Conservation (phyloP, 2,888 invertebrate species). For the Ptilodon capucinus region DNA sequence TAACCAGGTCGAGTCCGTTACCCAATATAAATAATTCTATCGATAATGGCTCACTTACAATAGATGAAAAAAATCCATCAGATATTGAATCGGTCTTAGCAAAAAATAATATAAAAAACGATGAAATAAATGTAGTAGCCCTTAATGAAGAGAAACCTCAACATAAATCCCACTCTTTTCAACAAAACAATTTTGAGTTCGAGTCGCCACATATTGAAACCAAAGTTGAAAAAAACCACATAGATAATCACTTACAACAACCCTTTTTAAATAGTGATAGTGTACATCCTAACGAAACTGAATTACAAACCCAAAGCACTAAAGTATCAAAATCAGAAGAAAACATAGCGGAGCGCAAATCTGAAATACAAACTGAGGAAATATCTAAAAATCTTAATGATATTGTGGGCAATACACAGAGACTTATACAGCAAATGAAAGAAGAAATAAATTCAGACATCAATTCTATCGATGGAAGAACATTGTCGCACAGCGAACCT, state of each 20-base stretch:
- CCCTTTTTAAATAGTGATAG: not conserved
- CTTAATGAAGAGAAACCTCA: not conserved
- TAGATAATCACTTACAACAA: not conserved
- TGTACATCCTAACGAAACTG: not conserved
- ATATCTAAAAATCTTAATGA: slow-evolving; percentile 71
- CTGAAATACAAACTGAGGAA: slow-evolving; percentile 37
- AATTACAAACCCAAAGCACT: not conserved
- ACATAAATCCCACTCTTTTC: not conserved
- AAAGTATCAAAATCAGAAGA: slow-evolving; percentile 1
- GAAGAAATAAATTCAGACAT: slow-evolving; percentile 85
- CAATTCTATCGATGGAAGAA: slow-evolving; percentile 71
- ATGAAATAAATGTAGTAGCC: not conserved
- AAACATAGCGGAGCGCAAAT: slow-evolving; percentile 1
- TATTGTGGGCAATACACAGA: slow-evolving; percentile 84
- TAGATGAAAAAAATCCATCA: slow-evolving; percentile 3
- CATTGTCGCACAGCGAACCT: slow-evolving; percentile 73
- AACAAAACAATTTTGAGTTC: not conserved
- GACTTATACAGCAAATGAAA: slow-evolving; percentile 85
- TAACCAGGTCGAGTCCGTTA: slow-evolving; percentile 67
- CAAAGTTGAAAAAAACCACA: not conserved
- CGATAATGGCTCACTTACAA: slow-evolving; percentile 3
- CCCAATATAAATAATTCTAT: slow-evolving; percentile 49
- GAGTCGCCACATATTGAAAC: not conserved
- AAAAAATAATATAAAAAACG: not conserved
- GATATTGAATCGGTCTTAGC: not conserved